Conservation (phyloP, 2,113 vertebrate species). For the Ptilonorhynchus violaceus region DNA sequence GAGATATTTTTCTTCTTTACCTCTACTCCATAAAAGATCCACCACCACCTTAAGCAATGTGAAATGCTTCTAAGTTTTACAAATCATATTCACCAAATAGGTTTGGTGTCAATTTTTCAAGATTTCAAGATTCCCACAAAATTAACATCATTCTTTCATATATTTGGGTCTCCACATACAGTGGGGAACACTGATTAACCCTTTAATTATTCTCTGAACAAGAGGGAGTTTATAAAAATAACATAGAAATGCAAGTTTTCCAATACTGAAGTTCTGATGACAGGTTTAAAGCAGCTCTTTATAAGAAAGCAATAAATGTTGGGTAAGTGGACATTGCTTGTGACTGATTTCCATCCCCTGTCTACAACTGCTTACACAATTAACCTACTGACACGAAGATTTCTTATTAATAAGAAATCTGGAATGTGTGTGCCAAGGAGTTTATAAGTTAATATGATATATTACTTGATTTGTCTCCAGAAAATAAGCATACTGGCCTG, state of each 20-base stretch:
- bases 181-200: background rate
- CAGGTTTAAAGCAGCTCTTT: background rate
- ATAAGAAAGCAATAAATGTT: background rate
- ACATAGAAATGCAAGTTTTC: background rate
- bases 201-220: background rate
- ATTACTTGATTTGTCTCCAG: constrained; percentile 4
- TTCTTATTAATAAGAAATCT: background rate
- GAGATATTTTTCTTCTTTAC: background rate
- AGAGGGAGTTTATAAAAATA: background rate
- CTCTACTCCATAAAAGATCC: background rate
- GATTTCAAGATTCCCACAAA: background rate
- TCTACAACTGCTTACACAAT: constrained; percentile 13
- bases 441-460: background rate
- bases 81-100: background rate
- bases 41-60: background rate
- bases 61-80: background rate
- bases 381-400: constrained; percentile 19
- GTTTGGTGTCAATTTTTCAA: background rate
- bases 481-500: background rate
- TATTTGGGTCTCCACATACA: background rate
- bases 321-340: background rate
- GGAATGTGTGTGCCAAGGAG: background rate
- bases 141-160: background rate
- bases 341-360: background rate
- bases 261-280: background rate